Base-by-base conservation (phyloP, 2,888 invertebrate species). In the Ectropis crepuscularia region DNA sequence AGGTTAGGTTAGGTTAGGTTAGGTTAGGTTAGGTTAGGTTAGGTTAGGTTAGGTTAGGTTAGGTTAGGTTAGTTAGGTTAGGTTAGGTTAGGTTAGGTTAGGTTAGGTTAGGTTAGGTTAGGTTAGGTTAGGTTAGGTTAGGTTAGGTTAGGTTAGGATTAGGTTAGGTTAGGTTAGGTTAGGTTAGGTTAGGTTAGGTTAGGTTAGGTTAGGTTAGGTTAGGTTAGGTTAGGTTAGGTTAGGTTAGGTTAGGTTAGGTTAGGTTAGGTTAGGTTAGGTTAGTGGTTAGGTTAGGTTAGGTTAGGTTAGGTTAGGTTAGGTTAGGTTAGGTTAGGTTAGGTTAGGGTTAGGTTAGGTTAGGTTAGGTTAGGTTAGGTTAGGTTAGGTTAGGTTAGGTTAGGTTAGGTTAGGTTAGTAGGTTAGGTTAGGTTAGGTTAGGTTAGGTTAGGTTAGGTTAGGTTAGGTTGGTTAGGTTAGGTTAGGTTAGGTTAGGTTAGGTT, bases 381-480 rank as follows among this genome's bases (percentile, higher is more conserved):
- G 55, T 53, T 53, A 53, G 53, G 53, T 53, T 53, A 53, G 53
- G 53, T 53, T 53, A 53, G 53, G 53, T 53, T 53, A 53, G 53
- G 53, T 53, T 53, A 39, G 39, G 55, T 53, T 53, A 39, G 53
- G 53, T 53, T 53, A 53, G 53, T 53, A 53, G 53, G 53, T 53
- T 53, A n/a, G 53, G 53, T 53, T 53, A 53, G 53, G 53, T 53
- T 53, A 53, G 53, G 53, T 53, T 53, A 53, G 53, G 53, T 53
- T 61, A 61, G 61, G 41, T 41, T 41, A 50, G 61, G 61, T 61
- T 61, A 61, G 61, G 61, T 61, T 61, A 65, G 65, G 65, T 65
- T 65, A n/a, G 43, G 11, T 46, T 47, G 57, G 38, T 61, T 57
- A 51, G 4, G 16, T 28, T 28, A 28, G 16, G 16, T 28, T 28